Evolutionary conservation across 2,113 vertebrate species (phyloP).

Genomic region (Phyllostomus discolor): DNA sequence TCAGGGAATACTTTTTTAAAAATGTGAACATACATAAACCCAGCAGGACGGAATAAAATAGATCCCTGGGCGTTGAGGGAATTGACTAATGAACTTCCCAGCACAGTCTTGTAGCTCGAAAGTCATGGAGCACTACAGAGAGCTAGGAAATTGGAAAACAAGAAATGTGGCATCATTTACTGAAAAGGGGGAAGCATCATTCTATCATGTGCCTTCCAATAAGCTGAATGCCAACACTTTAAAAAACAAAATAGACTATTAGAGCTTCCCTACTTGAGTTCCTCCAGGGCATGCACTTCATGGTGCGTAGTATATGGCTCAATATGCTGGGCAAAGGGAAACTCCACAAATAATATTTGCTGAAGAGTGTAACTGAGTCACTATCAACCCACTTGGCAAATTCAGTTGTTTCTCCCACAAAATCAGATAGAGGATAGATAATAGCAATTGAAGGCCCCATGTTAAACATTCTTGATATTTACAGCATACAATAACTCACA

Average conservation of each 20-base stretch:
- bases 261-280: not conserved
- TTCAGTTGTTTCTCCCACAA: not conserved
- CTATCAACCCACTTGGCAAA: not conserved
- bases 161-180: constrained; percentile 60
- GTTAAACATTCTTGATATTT: not conserved
- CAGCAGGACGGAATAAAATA: constrained; percentile 57
- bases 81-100: constrained; percentile 64
- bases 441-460: not conserved
- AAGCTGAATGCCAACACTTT: constrained; percentile 27
- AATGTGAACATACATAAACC: constrained; percentile 63
- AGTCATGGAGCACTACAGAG: not conserved
- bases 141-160: constrained; percentile 59
- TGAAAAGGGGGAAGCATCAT: not conserved
- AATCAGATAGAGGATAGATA: not conserved
- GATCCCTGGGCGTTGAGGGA: constrained; percentile 15
- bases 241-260: constrained; percentile 59
- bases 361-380: constrained; percentile 12
- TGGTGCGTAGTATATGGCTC: not conserved
- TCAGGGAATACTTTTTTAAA: constrained; percentile 45
- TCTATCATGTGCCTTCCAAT: constrained; percentile 52
- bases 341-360: constrained; percentile 28
- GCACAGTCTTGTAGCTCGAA: not conserved
- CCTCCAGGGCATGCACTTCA: not conserved
- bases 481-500: not conserved
- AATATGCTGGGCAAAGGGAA: constrained; percentile 5